Evolutionary conservation across 92 coral and sea anemone genomes (phyloP), one percentile per base, ranked within the genome.

Genomic region (Zoanthus sociatus): DNA sequence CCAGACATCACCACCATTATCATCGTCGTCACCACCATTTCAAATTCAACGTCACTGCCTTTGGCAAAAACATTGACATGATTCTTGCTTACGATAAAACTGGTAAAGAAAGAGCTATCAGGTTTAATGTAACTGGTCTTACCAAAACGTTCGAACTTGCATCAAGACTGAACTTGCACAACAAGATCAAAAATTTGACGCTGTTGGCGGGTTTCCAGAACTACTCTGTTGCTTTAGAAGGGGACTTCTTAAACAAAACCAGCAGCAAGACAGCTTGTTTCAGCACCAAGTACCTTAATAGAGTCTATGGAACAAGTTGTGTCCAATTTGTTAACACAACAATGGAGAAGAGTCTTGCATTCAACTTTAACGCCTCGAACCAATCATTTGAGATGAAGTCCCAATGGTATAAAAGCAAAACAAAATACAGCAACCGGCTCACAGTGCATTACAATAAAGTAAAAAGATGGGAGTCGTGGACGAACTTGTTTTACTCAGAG

Each of bases 171-270:
- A 54, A 90, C n/a, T 90, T 61, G 60, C 55, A 83, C 20, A 89
- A 89, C 45, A 75, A 89, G 48, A 89, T 91, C 61, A 93, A 75
- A 88, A 93, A 90, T n/a, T 18, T 94, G 32, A 32, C 87, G 71
- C 50, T 91, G n/a, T 87, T 90, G 18, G 98, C 96, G 5, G 71
- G 90, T 76, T 94, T 93, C 88, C 98, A 94, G 77, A 94, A 94
- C 72, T 91, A 91, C 87, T 87, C 92, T 21, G 81, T 93, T 14
- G 92, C 92, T 8, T 69, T 94, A 15, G 90, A 91, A 84, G 96
- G 96, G 51, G 82, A 88, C 42, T 86, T 93, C 73, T 68, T 93
- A 84, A 89, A 89, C 76, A 33, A 84, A 46, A 72, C 83, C 51
- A 17, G 73, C 12, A 90, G 68, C 83, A 94, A 94, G 69, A 89